Evolutionary conservation across 2,888 invertebrate species (phyloP), one percentile per base, ranked within the genome.

Genomic region (Chrysolina haemoptera): DNA sequence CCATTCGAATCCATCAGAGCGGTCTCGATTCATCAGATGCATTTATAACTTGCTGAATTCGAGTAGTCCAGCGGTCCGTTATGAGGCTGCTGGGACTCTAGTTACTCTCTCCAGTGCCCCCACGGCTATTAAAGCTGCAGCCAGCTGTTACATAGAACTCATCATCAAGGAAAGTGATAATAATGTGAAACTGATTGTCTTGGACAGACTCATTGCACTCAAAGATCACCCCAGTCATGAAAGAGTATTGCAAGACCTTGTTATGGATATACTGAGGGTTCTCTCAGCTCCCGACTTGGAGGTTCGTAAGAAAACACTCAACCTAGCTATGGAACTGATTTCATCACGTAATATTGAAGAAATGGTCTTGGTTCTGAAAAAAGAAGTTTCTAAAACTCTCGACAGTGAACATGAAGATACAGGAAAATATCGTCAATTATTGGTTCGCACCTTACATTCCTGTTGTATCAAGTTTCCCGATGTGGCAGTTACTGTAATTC

Each of bases 131-230:
- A 84, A 86, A 77, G 88, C 88, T 1, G 99, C 99, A 0, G 99
- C 99, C 1, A 95, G 95, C 50, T 98, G 98, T 88, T 99, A 99
- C 89, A 99, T 99, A 84, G 99, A 99, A 86, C 89, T 99, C 81
- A 97, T 99, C 76, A 95, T 99, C n/a, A 99, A 99, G 88, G 99
- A 99, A 88, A 98, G 98, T 88, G 99, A 99, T 88, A 99, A 99
- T 89, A 99, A 99, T 90, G 99, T 99, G 16, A 99, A 99, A 89
- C 90, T 99, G 73, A 99, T 99, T 82, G 99, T 99, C 10, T 90
- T 99, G 83, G 98, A 98, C 84, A 93, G 98, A 20, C 90, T 99
- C 77, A 94, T 96, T 80, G 95, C 95, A 1, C 22, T 46, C 22
- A 94, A 94, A 78, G 96, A 95, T 76, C 92, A 93, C 82, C 94